A percentile compares a stretch with the other conserved stretches of the same genome.
These are phyloP conservation scores for Ceratina japonica DNA, from an alignment of 1,140 invertebrate species.

Conservation along the genomic window DNA sequence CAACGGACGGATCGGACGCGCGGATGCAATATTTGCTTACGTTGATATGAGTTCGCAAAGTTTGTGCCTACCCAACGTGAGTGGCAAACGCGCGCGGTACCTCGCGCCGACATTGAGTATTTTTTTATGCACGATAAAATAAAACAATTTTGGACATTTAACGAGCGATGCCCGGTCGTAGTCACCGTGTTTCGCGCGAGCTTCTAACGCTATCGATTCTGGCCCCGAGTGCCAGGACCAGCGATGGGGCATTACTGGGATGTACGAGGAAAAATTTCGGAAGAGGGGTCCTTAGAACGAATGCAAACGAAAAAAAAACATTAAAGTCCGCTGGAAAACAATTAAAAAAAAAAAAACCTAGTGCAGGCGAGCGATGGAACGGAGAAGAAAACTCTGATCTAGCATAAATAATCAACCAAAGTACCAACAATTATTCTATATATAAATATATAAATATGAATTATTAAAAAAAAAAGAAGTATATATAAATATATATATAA, in stretches of 20 bases:
- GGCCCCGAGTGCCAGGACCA: constrained; percentile 4
- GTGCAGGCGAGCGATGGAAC: constrained; percentile 66
- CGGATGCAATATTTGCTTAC: not conserved
- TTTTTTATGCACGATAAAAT: constrained; percentile 45
- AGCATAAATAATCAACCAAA: constrained; percentile 71
- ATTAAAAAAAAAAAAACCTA: constrained; percentile 30
- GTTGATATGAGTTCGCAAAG: not conserved
- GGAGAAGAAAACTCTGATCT: constrained; percentile 72
- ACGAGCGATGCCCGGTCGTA: constrained; percentile 62
- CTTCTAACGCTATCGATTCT: constrained; percentile 32
- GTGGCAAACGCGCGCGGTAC: not conserved
- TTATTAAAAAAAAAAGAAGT: constrained; percentile 63
- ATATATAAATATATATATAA: constrained; percentile 64
- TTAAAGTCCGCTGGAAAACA: constrained; percentile 51
- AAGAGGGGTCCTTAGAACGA: constrained; percentile 12
- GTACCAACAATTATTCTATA: constrained; percentile 72
- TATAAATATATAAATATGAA: constrained; percentile 59
- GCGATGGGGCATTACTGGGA: not conserved
- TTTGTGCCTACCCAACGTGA: constrained; percentile 9
- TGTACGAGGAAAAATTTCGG: not conserved
- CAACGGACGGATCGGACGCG: not conserved
- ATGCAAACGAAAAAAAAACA: constrained; percentile 15
- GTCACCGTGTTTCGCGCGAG: constrained; percentile 29
- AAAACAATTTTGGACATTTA: constrained; percentile 59
- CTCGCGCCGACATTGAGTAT: not conserved